phyloP scores from a whole-genome alignment of 2,113 vertebrate species.

The Anolis sagrei region DNA sequence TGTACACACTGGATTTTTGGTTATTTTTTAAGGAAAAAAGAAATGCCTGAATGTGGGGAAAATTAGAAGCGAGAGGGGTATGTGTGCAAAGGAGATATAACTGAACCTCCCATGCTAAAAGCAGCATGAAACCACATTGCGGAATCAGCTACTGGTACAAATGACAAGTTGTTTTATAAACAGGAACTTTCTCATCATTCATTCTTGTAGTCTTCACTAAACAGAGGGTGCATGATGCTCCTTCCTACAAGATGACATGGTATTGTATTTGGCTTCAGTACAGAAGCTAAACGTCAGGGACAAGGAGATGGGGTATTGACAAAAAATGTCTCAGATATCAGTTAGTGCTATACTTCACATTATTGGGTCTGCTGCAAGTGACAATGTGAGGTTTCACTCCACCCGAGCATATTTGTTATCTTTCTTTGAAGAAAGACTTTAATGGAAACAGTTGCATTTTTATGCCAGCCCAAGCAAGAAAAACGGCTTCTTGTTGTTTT shows the following conservation, averaged over 20 bases:
- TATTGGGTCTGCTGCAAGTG: slow-evolving; percentile 1
- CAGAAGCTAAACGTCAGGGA: slow-evolving; percentile 10
- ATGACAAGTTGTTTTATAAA: slow-evolving; percentile 43
- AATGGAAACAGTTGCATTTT: not conserved
- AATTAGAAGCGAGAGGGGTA: not conserved
- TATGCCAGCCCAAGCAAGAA: not conserved
- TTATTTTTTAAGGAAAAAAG: slow-evolving; percentile 30
- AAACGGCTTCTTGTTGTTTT: not conserved
- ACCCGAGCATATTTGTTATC: accelerated
- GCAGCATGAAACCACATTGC: slow-evolving; percentile 30
- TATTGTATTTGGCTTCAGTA: slow-evolving; percentile 44
- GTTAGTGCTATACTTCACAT: accelerated
- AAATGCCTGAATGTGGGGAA: slow-evolving; percentile 39
- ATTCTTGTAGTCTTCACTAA: slow-evolving; percentile 6
- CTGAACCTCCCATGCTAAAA: slow-evolving; percentile 33
- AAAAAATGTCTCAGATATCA: accelerated
- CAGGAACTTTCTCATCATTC: not conserved
- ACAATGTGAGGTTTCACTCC: not conserved
- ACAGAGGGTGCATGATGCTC: slow-evolving; percentile 36
- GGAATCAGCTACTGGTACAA: not conserved
- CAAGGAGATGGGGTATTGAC: not conserved
- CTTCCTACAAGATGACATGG: slow-evolving; percentile 53
- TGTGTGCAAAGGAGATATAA: not conserved
- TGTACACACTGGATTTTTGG: not conserved
- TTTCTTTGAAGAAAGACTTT: slow-evolving; percentile 15